phyloP scores from a whole-genome alignment of 2,888 invertebrate genomes.

The Monoplex corrugatus region DNA sequence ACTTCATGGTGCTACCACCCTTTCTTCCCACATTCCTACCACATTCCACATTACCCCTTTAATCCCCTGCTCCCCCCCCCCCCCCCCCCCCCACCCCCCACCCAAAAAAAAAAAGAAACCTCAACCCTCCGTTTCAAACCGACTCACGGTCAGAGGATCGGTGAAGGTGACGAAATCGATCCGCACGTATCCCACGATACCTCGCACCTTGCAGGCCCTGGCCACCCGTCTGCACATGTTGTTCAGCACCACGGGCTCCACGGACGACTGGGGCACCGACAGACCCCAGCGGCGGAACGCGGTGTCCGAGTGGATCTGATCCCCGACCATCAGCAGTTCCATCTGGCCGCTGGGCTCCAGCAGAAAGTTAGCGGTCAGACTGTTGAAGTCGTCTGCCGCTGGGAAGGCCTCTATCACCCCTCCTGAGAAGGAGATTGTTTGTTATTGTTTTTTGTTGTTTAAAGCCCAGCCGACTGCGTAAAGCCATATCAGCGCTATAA shows the following conservation, averaged over 20 bases:
- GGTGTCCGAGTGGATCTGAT: slow-evolving; percentile 80
- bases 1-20: too few relatives aligned
- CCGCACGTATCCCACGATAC: slow-evolving; percentile 79
- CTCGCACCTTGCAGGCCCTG: slow-evolving; percentile 77
- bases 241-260: slow-evolving; percentile 78
- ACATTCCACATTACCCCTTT: not conserved
- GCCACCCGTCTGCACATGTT: slow-evolving; percentile 74
- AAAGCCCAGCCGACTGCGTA: too few relatives aligned
- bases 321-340: slow-evolving; percentile 77
- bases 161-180: slow-evolving; percentile 81
- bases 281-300: slow-evolving; percentile 79
- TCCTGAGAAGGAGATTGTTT: slow-evolving; percentile 69
- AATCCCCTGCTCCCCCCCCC: not conserved
- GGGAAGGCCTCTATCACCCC: slow-evolving; percentile 81
- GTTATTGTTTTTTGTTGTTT: too few relatives aligned
- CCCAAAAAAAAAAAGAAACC: too few relatives aligned
- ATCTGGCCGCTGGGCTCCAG: slow-evolving; percentile 79
- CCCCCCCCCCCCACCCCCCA: not conserved
- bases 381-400: slow-evolving; percentile 80
- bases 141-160: slow-evolving; percentile 66
- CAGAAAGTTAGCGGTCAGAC: slow-evolving; percentile 79
- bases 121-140: too few relatives aligned
- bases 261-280: slow-evolving; percentile 80
- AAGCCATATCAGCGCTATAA: not conserved
- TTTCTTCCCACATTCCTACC: too few relatives aligned